Percentiles rank a stretch among this genome's conserved stretches.
These are phyloP conservation scores for Cichladusa arquata DNA, from an alignment of 2,113 vertebrate genomes.

Conservation along the genomic window DNA sequence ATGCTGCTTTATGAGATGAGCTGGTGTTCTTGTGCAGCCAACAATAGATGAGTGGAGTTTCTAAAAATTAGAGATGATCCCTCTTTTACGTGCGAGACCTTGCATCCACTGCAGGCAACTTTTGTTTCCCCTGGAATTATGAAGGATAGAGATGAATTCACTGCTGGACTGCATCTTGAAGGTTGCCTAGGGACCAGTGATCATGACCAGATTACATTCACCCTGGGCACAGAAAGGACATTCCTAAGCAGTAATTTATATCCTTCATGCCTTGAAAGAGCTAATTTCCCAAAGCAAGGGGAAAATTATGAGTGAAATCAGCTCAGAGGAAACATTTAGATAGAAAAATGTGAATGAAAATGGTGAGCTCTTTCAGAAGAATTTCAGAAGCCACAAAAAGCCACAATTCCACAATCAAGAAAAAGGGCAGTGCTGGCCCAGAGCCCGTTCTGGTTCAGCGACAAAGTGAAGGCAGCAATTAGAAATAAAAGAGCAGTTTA, in stretches of 20 bases:
- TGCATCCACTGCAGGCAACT: neutral
- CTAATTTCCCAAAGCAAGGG: constrained; percentile 55
- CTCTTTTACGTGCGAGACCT: neutral
- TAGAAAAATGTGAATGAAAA: constrained; percentile 70
- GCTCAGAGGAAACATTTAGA: constrained; percentile 50
- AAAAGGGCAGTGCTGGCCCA: constrained; percentile 34
- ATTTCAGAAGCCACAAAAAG: constrained; percentile 59
- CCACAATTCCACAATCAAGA: constrained; percentile 64
- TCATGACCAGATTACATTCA: constrained; percentile 57
- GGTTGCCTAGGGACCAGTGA: constrained; percentile 52
- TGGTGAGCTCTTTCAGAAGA: constrained; percentile 56
- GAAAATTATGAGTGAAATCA: constrained; percentile 63
- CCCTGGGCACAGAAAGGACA: constrained; percentile 49
- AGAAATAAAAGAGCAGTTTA: constrained; percentile 66
- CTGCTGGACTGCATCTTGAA: constrained; percentile 26
- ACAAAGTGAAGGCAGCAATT: constrained; percentile 63
- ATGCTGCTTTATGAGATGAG: neutral
- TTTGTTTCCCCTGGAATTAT: neutral
- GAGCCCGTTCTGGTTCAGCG: constrained; percentile 57
- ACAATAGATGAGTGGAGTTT: neutral
- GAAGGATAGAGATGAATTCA: constrained; percentile 37
- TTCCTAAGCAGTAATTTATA: constrained; percentile 63
- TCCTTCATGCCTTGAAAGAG: constrained; percentile 53
- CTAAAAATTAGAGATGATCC: neutral
- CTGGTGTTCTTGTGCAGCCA: neutral